phyloP scores from a whole-genome alignment of 2,888 invertebrate species.

The Spisula subtruncata region DNA sequence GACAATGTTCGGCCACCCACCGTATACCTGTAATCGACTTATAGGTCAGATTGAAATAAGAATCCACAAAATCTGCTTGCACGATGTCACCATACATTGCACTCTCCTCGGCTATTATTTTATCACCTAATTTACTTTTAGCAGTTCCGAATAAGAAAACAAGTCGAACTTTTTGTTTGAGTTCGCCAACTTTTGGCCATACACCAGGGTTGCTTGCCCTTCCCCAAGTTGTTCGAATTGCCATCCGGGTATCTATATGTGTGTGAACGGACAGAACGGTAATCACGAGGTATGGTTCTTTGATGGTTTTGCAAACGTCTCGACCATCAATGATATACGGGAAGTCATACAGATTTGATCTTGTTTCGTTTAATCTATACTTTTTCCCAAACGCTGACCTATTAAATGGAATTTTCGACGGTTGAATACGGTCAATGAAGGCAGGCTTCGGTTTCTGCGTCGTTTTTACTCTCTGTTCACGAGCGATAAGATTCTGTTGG shows the following conservation, averaged over 20 bases:
- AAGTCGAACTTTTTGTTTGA: constrained; percentile 65
- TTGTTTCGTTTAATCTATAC: constrained; percentile 46
- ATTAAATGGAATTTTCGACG: constrained; percentile 28
- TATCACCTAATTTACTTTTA: constrained; percentile 48
- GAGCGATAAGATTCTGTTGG: background rate
- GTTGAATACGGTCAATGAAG: background rate
- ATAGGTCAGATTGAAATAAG: constrained; percentile 71
- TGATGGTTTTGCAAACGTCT: constrained; percentile 53
- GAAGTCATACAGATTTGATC: constrained; percentile 58
- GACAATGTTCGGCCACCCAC: constrained; percentile 71
- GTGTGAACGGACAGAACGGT: constrained; percentile 73
- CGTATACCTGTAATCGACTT: constrained; percentile 73
- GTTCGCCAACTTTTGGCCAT: constrained; percentile 67
- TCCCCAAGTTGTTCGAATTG: constrained; percentile 77
- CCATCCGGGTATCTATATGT: constrained; percentile 71
- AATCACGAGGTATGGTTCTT: constrained; percentile 71
- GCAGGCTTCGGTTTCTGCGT: background rate
- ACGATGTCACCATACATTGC: constrained; percentile 68
- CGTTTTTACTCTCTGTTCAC: background rate
- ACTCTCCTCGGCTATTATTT: constrained; percentile 65
- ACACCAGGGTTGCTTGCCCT: constrained; percentile 70
- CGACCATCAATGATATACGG: constrained; percentile 52
- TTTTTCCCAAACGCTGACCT: constrained; percentile 45
- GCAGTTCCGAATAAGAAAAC: constrained; percentile 74
- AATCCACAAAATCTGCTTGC: constrained; percentile 74